Conservation (phyloP, 2,113 vertebrate species). For the Aviceda subcristata region DNA sequence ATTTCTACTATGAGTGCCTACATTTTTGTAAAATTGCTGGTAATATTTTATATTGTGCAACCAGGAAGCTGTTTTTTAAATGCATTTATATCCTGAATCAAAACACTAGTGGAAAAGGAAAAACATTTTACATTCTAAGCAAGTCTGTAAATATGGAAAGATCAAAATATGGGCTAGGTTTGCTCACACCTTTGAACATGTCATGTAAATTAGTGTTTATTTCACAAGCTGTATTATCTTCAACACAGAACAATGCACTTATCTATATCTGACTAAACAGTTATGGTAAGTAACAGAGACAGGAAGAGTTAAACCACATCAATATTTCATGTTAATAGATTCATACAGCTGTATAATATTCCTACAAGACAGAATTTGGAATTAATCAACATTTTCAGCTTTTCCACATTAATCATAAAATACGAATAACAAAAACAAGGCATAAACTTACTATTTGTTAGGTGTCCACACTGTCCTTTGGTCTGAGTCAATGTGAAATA, state of each 20-base stretch:
- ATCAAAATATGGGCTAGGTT: conserved; percentile 2
- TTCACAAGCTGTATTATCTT: conserved; percentile 1
- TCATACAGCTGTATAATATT: not conserved
- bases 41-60: not conserved
- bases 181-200: not conserved
- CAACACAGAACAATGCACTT: not conserved
- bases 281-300: not conserved
- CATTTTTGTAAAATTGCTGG: not conserved
- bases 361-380: not conserved
- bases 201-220: conserved; percentile 36
- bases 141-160: not conserved
- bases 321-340: conserved; percentile 22
- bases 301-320: conserved; percentile 39
- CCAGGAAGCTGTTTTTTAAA: conserved; percentile 24
- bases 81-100: not conserved
- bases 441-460: conserved; percentile 72
- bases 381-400: conserved; percentile 15
- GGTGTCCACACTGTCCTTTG: conserved; percentile 40
- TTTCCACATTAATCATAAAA: not conserved
- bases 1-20: not conserved
- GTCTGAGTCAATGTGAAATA: conserved; percentile 39
- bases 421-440: conserved; percentile 37
- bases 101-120: conserved; percentile 1
- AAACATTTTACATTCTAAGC: not conserved
- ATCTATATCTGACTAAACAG: not conserved